phyloP scores from a whole-genome alignment of 2,797 vertebrate genomes.

The Acrocephalus scirpaceus region DNA sequence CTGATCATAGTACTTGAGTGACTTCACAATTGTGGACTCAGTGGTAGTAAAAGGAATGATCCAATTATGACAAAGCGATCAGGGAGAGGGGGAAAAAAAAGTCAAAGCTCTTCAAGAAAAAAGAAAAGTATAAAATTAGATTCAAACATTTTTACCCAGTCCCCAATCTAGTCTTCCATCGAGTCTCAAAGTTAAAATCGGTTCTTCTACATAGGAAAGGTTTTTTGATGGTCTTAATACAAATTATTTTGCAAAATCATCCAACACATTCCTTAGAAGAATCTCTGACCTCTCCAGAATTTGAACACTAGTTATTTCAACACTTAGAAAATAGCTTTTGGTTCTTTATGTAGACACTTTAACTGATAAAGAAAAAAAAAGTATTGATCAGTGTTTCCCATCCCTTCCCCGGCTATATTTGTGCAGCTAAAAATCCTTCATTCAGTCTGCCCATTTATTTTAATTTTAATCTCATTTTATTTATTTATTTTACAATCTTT shows the following conservation, averaged over 20 bases:
- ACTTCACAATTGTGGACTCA: conserved; percentile 75
- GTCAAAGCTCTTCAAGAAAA: conserved; percentile 77
- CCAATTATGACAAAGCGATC: conserved; percentile 75
- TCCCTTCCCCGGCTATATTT: conserved; percentile 75
- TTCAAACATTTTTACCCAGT: conserved; percentile 74
- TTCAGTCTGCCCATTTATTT: conserved; percentile 66
- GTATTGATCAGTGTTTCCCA: conserved; percentile 75
- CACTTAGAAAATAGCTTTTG: conserved; percentile 78
- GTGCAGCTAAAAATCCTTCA: conserved; percentile 83
- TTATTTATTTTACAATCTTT: conserved; percentile 75
- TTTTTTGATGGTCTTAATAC: conserved; percentile 57
- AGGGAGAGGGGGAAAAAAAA: conserved; percentile 68
- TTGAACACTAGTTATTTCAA: conserved; percentile 67
- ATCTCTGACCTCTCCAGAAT: conserved; percentile 61
- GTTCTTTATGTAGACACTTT: conserved; percentile 73
- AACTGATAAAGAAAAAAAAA: conserved; percentile 69
- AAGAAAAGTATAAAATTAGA: conserved; percentile 81
- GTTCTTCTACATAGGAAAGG: conserved; percentile 69
- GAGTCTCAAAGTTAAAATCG: conserved; percentile 67
- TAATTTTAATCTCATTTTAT: conserved; percentile 1
- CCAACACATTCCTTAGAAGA: conserved; percentile 54
- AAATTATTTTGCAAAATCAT: conserved; percentile 63
- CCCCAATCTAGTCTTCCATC: conserved; percentile 65
- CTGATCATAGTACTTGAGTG: conserved; percentile 78
- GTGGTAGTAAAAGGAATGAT: conserved; percentile 80